These are phyloP conservation scores for Protobothrops mucrosquamatus DNA, from an alignment of 2,113 vertebrate genomes.

Conservation along the genomic window DNA sequence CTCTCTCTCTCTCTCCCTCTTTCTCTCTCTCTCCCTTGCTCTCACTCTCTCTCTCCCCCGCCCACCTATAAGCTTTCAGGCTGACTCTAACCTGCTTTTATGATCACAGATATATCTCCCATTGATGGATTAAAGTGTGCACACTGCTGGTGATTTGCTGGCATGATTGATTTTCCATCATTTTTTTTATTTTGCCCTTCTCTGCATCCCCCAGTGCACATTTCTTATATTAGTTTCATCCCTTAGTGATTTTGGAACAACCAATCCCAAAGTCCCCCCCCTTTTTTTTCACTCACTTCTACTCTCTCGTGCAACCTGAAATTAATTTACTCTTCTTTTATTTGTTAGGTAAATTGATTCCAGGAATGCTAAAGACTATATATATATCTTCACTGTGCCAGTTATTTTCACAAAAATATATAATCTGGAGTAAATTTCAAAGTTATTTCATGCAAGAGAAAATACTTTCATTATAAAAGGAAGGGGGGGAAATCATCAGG, in stretches of 20 bases:
- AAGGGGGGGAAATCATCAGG: background rate
- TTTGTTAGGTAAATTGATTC: constrained; percentile 1
- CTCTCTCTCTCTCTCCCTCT: background rate
- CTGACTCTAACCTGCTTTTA: constrained; percentile 68
- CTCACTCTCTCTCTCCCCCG: constrained; percentile 54
- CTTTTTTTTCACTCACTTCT: background rate
- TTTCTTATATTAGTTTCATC: constrained; percentile 45
- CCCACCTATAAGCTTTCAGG: constrained; percentile 56
- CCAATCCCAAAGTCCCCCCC: constrained; percentile 8
- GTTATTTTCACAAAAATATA: background rate
- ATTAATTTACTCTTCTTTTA: background rate
- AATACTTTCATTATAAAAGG: rapidly evolving
- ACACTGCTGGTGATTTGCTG: constrained; percentile 59
- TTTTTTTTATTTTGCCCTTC: background rate
- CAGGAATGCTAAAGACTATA: background rate
- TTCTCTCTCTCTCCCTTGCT: constrained; percentile 25
- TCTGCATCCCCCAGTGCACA: constrained; percentile 21
- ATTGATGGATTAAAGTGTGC: constrained; percentile 63
- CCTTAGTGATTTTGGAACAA: constrained; percentile 44
- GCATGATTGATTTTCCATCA: constrained; percentile 40
- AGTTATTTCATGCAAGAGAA: background rate
- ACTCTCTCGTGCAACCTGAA: background rate
- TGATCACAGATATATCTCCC: constrained; percentile 64
- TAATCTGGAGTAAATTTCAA: constrained; percentile 6
- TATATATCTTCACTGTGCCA: constrained; percentile 10